Conservation (phyloP, 2,797 vertebrate genomes). For the Falco biarmicus region DNA sequence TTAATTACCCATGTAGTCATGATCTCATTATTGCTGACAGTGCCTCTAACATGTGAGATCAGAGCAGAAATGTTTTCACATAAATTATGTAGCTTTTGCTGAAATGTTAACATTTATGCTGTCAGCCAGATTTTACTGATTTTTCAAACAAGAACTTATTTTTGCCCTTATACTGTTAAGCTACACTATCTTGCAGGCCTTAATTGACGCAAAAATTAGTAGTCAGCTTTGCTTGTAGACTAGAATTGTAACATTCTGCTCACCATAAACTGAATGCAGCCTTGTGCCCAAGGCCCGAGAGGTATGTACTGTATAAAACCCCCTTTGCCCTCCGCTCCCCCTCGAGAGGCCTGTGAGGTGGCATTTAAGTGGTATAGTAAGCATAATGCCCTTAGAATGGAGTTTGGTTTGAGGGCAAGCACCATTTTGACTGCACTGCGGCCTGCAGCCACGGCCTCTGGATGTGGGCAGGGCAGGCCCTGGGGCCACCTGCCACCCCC, state of each 20-base stretch:
- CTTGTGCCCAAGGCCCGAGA: not conserved
- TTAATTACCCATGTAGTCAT: not conserved
- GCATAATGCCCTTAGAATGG: fast-evolving
- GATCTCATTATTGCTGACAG: not conserved
- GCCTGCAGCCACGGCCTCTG: not conserved
- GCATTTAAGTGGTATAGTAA: fast-evolving
- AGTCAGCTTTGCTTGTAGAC: not conserved
- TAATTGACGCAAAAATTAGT: not conserved
- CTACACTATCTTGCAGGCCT: not conserved
- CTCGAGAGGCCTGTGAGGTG: fast-evolving
- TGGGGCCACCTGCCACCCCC: too few relatives aligned
- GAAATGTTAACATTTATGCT: not conserved
- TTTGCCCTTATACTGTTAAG: not conserved
- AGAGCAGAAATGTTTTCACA: not conserved
- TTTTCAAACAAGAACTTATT: not conserved
- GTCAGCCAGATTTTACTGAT: not conserved
- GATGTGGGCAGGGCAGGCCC: too few relatives aligned
- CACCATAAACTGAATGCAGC: not conserved
- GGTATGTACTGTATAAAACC: fast-evolving
- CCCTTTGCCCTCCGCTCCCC: fast-evolving
- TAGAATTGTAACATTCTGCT: not conserved
- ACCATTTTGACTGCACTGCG: too few relatives aligned
- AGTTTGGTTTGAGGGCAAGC: not conserved
- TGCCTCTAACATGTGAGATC: not conserved
- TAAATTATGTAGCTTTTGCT: not conserved